phyloP scores from a whole-genome alignment of 1,140 invertebrate genomes.

The fruit fly (Drosophila melanogaster) region DNA sequence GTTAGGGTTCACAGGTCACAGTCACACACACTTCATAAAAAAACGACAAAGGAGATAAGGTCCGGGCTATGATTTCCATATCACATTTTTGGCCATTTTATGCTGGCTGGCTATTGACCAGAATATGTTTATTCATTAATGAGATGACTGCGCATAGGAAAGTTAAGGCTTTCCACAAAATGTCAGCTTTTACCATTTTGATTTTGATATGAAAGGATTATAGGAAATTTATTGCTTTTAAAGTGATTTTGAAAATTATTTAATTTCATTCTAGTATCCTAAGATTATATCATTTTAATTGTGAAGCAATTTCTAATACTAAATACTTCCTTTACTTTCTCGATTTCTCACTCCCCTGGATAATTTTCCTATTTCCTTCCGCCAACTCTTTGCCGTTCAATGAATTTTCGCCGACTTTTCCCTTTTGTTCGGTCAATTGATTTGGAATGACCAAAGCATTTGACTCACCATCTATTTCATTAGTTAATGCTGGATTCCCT shows the following conservation, averaged over 20 bases:
- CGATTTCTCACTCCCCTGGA: neutral
- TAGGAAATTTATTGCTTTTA: no score
- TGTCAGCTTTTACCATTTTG: no score
- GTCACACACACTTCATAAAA: slow-evolving; percentile 28
- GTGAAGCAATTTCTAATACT: no score
- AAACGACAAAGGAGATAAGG: slow-evolving; percentile 12
- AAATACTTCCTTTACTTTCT: neutral
- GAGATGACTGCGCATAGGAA: neutral
- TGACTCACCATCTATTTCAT: slow-evolving; percentile 66
- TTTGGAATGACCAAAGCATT: slow-evolving; percentile 67
- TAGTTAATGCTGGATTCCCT: slow-evolving; percentile 37
- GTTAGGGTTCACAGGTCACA: slow-evolving; percentile 57
- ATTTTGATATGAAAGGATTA: no score
- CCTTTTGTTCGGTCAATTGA: slow-evolving; percentile 59
- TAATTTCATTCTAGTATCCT: no score
- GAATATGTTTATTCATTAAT: slow-evolving; percentile 2
- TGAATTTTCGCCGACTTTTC: slow-evolving; percentile 27
- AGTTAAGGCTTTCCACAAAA: neutral
- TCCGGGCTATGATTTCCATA: slow-evolving; percentile 40
- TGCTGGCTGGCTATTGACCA: slow-evolving; percentile 24
- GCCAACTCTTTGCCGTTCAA: slow-evolving; percentile 42
- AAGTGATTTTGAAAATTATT: neutral
- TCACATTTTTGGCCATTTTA: slow-evolving; percentile 15
- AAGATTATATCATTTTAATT: no score
- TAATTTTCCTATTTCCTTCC: neutral